A percentile compares a stretch with the other conserved stretches of the same genome.
phyloP scores from a whole-genome alignment of 2,797 vertebrate species.

The Ptychobarbus kaznakovi region DNA sequence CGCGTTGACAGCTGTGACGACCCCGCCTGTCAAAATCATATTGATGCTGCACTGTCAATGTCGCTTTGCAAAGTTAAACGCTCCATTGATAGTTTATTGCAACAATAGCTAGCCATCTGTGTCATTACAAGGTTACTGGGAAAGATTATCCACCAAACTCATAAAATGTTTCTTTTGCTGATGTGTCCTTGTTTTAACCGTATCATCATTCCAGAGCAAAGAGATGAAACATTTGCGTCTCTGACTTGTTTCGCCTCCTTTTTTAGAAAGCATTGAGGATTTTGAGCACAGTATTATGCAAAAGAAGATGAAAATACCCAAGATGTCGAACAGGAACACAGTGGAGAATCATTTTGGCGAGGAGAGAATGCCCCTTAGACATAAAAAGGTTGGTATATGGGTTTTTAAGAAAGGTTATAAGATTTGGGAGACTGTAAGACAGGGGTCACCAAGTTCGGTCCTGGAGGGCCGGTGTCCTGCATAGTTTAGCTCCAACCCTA shows the following conservation, averaged over 20 bases:
- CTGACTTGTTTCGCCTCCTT: conserved; percentile 64
- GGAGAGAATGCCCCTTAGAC: conserved; percentile 93
- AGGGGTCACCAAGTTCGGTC: too few relatives aligned
- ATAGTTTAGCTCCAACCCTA: too few relatives aligned
- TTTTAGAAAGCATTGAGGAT: conserved; percentile 95
- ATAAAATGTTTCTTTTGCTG: conserved; percentile 29
- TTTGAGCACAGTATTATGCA: conserved; percentile 99
- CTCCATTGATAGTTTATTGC: conserved; percentile 42
- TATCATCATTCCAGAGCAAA: conserved; percentile 8
- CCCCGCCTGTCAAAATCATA: conserved; percentile 40
- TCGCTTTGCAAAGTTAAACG: conserved; percentile 38
- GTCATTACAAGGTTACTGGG: conserved; percentile 40
- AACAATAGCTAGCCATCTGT: conserved; percentile 43
- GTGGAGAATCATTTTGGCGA: conserved; percentile 93
- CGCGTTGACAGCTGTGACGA: conserved; percentile 15
- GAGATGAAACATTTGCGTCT: conserved; percentile 35
- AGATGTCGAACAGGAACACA: conserved; percentile 91
- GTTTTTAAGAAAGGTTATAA: conserved; percentile 53
- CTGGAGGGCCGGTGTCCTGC: too few relatives aligned
- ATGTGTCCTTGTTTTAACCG: conserved; percentile 35
- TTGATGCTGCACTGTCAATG: conserved; percentile 27
- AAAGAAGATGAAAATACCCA: conserved; percentile 99
- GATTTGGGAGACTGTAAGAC: conserved; percentile 28
- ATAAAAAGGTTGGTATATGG: conserved; percentile 89
- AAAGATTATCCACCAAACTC: conserved; percentile 19